These are phyloP conservation scores for Spondyliosoma cantharus DNA, from an alignment of 2,797 vertebrate genomes.

Conservation along the genomic window DNA sequence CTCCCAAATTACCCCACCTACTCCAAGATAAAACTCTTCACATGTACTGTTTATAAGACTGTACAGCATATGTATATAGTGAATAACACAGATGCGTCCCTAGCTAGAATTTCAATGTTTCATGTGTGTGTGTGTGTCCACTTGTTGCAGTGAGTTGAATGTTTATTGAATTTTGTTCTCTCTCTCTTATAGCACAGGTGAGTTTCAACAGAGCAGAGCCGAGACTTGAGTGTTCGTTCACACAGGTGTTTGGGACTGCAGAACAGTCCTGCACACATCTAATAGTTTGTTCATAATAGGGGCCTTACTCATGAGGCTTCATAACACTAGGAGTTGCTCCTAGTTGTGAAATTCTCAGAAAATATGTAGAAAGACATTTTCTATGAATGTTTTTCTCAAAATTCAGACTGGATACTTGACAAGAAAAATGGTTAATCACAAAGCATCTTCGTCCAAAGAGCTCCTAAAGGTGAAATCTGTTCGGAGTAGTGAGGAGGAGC, in stretches of 20 bases:
- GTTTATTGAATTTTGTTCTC: neutral
- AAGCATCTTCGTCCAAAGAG: no score
- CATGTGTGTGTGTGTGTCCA: neutral
- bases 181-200: constrained; percentile 14
- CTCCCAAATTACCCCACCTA: neutral
- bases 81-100: constrained; percentile 17
- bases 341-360: no score
- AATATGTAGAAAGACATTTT: no score
- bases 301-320: no score
- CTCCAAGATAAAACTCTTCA: neutral
- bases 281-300: neutral
- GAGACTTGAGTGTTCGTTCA: constrained; percentile 1
- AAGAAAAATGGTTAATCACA: no score
- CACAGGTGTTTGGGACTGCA: neutral
- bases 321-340: no score
- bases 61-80: neutral
- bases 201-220: neutral
- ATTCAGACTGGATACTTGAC: no score
- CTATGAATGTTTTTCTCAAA: no score
- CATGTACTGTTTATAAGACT: neutral
- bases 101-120: constrained; percentile 3
- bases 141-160: constrained; percentile 21
- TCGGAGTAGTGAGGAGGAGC: no score
- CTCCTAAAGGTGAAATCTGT: no score
- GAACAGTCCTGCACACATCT: neutral